A percentile compares a stretch with the other conserved stretches of the same genome.
Conservation (phyloP, 2,113 vertebrate species). For the Eupsittula cactorum region DNA sequence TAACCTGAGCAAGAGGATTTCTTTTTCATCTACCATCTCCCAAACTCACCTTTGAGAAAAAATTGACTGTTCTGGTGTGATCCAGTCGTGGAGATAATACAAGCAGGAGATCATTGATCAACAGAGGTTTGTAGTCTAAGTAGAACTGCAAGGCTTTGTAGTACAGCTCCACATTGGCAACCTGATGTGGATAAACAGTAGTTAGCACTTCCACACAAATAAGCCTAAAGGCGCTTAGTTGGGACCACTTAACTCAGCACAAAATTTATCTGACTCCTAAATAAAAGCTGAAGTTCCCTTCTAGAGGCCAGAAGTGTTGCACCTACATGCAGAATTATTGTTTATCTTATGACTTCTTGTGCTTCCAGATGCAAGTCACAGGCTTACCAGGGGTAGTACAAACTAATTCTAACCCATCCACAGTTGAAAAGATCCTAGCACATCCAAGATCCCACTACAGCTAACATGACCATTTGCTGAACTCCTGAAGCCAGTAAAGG, state of each 20-base stretch:
- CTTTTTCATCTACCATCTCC: not conserved
- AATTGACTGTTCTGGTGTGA: conserved; percentile 86
- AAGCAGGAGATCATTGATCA: conserved; percentile 87
- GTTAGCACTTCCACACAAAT: not conserved
- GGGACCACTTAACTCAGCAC: not conserved
- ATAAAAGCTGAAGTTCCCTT: not conserved
- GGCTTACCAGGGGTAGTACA: not conserved
- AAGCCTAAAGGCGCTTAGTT: not conserved
- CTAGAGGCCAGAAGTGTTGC: not conserved
- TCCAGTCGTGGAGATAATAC: conserved; percentile 89
- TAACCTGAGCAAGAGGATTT: not conserved
- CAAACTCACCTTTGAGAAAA: conserved; percentile 85
- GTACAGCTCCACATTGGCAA: conserved; percentile 90
- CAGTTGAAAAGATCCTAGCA: not conserved
- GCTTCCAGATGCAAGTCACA: not conserved
- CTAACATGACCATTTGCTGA: not conserved
- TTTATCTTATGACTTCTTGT: not conserved
- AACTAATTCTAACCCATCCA: not conserved
- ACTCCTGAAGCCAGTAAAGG: not conserved
- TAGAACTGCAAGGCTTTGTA: conserved; percentile 91
- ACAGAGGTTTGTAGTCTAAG: conserved; percentile 87
- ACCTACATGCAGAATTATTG: not conserved
- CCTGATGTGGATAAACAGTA: conserved; percentile 65
- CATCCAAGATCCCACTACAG: not conserved
- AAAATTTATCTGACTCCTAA: not conserved